A percentile compares a stretch with the other conserved stretches of the same genome.
These are phyloP conservation scores for Microtus montanus DNA, from an alignment of 2,113 vertebrate species.

Conservation along the genomic window DNA sequence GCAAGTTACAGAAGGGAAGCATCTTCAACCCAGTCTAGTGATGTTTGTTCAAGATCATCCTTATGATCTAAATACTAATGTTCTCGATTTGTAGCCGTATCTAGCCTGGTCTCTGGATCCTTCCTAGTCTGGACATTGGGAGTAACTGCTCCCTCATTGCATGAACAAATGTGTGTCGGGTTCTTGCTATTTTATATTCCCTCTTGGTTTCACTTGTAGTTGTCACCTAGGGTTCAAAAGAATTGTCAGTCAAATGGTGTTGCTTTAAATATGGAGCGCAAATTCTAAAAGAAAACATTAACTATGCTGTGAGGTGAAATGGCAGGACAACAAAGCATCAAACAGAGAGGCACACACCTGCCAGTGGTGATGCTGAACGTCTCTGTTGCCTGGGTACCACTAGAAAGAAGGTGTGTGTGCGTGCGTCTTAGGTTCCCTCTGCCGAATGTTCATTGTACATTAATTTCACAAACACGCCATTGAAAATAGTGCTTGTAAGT, in stretches of 20 bases:
- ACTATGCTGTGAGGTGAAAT: not conserved
- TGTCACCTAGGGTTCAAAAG: not conserved
- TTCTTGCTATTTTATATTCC: not conserved
- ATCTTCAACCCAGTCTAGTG: not conserved
- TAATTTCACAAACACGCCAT: constrained; percentile 52
- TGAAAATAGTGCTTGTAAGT: constrained; percentile 59
- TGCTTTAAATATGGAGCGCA: not conserved
- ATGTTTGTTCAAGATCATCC: not conserved
- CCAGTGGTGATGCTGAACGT: not conserved
- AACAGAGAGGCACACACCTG: not conserved
- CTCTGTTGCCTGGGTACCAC: not conserved
- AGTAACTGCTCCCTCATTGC: not conserved
- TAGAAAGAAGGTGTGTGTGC: not conserved
- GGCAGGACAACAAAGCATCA: not conserved
- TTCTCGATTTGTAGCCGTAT: not conserved
- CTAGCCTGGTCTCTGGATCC: not conserved
- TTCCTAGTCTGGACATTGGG: not conserved
- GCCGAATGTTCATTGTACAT: not conserved
- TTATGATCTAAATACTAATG: not conserved
- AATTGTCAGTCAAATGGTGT: not conserved
- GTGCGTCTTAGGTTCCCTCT: not conserved
- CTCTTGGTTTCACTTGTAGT: not conserved
- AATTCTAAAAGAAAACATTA: constrained; percentile 29
- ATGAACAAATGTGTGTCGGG: not conserved
- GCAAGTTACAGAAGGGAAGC: not conserved